Percentiles rank a stretch among this genome's conserved stretches.
These are phyloP conservation scores for Phaenicophaeus curvirostris DNA, from an alignment of 2,797 vertebrate genomes.

Conservation along the genomic window DNA sequence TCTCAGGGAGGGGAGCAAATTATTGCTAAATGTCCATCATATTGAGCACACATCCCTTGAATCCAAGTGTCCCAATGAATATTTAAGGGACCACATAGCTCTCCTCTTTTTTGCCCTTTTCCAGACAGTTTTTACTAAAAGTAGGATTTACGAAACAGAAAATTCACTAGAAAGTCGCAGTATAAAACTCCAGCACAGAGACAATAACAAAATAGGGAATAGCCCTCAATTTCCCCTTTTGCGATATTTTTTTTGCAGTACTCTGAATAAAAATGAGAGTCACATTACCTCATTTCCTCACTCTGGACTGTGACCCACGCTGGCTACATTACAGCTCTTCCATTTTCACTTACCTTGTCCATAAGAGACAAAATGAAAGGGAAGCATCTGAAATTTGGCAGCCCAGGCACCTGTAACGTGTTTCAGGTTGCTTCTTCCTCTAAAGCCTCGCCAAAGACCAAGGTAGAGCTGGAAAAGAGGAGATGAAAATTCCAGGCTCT, in stretches of 20 bases:
- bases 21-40: neutral
- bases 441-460: neutral
- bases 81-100: neutral
- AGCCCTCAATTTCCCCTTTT: neutral
- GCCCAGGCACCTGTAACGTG: accelerated
- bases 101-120: neutral
- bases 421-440: neutral
- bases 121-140: neutral
- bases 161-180: neutral
- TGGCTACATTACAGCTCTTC: neutral
- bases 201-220: neutral
- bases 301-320: neutral
- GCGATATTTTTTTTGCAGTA: neutral
- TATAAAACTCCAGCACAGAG: neutral
- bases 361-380: neutral
- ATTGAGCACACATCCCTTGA: neutral
- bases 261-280: neutral
- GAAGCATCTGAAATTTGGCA: neutral
- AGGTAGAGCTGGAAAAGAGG: neutral
- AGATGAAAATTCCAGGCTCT: neutral
- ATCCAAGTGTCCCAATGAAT: neutral
- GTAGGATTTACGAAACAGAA: neutral
- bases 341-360: constrained; percentile 17
- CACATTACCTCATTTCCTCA: neutral
- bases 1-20: accelerated